Conservation (phyloP, 2,888 invertebrate species). For the Leucophenga montana region DNA sequence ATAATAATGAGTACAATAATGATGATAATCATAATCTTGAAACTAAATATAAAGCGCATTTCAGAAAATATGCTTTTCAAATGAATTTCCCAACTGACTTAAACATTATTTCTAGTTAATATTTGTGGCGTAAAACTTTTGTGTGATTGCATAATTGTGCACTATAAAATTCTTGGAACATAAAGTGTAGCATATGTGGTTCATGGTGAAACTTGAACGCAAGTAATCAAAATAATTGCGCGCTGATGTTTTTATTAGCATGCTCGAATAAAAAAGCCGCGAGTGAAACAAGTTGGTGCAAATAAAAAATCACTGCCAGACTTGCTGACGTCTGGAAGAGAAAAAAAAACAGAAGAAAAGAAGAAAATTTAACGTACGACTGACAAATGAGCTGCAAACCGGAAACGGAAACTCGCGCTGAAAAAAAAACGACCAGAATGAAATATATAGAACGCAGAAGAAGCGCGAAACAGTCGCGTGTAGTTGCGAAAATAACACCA, state of each 20-base stretch:
- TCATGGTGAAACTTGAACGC: too few species aligned
- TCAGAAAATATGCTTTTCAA: too few species aligned
- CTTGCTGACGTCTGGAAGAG: constrained; percentile 29
- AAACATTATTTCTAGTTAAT: not conserved
- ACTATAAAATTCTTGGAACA: too few species aligned
- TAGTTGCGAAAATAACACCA: not conserved
- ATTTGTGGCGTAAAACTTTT: too few species aligned
- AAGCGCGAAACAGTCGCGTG: not conserved
- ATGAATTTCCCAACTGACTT: too few species aligned
- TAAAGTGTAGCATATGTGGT: too few species aligned
- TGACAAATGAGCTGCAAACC: constrained; percentile 9
- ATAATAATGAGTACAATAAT: not conserved
- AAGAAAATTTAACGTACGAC: not conserved
- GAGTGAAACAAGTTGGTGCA: too few species aligned
- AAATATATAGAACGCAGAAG: not conserved
- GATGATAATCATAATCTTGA: not conserved
- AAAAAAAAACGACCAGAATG: not conserved
- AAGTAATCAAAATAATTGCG: too few species aligned
- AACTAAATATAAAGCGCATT: not conserved
- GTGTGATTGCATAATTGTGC: too few species aligned
- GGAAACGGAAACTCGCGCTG: not conserved
- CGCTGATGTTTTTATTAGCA: constrained; percentile 1
- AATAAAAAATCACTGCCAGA: constrained; percentile 42
- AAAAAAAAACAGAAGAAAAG: constrained; percentile 36
- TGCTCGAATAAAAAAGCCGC: not conserved